Base-by-base conservation (phyloP, 1,140 invertebrate genomes). In the Sipha flava region DNA sequence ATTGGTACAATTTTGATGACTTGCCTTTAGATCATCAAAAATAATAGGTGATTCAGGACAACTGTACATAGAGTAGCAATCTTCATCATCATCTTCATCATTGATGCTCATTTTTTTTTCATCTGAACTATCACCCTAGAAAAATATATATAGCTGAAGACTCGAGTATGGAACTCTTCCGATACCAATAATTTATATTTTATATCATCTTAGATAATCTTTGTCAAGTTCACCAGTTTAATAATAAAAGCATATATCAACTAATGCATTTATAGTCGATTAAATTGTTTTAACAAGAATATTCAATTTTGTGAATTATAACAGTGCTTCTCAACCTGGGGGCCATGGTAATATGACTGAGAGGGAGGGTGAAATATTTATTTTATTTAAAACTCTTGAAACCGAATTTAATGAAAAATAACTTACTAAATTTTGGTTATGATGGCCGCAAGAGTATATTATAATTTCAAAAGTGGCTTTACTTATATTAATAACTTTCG, bases 21-120 rank as follows among this genome's bases (percentile, higher is more conserved):
- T 77, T 77, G 34, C 73, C 73, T 77, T 77, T 43, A 23, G 10
- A 40, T 77, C 34, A 14, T 77, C 49, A 26, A 29, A 57, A 66
- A 79, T 82, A 43, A 82, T 80, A 9, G 83, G 54, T 6, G 82
- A 83, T 49, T 81, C 84, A 12, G 83, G 82, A 81, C 83, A 83
- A 79, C 83, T 84, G 81, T 85, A 84, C 83, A 84, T 84, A n/a
- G 84, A 85, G 59, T 84, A 84, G 45, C 84, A 83, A 52, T 85
- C 84, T 70, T 84, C 84, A 84, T 77, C 4, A 47, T 81, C 75
- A 31, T 81, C 77, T 10, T 40, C 68, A 49, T 64, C 72, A 34
- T 75, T 47, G 21, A 26, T 70, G 47, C 49, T 64, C 29, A 43
- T 16, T 57, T 43, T 77, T 77, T 59, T 77, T 26, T 77, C 47